These are phyloP conservation scores for Carollia perspicillata DNA, from an alignment of 2,113 vertebrate species.

Conservation along the genomic window DNA sequence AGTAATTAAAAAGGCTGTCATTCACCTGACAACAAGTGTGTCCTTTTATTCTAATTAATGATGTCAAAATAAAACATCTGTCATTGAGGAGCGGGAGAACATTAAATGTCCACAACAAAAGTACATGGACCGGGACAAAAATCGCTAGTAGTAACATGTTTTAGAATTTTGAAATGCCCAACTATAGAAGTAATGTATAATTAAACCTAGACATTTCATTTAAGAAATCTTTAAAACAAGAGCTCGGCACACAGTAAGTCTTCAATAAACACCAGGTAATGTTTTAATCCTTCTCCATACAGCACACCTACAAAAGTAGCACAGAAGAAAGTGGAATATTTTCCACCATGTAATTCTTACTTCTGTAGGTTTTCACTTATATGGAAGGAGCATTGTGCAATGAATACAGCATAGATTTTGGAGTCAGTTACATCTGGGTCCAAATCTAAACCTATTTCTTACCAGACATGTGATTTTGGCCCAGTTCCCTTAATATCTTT, in stretches of 20 bases:
- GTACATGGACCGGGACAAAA: not conserved
- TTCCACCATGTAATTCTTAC: not conserved
- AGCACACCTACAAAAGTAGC: not conserved
- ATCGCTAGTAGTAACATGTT: not conserved
- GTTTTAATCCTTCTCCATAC: not conserved
- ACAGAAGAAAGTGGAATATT: not conserved
- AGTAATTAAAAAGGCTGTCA: not conserved
- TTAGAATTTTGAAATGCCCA: not conserved
- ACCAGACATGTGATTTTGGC: not conserved
- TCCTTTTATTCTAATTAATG: conserved; percentile 10
- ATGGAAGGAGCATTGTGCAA: not conserved
- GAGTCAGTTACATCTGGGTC: not conserved
- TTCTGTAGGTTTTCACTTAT: not conserved
- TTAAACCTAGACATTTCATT: not conserved
- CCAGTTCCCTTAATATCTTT: not conserved
- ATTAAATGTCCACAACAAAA: not conserved
- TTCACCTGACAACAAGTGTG: not conserved
- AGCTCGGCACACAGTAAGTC: not conserved
- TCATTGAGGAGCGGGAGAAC: not conserved
- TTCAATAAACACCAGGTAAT: not conserved
- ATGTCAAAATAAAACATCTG: not conserved
- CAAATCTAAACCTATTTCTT: not conserved
- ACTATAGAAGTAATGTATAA: not conserved
- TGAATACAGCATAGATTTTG: not conserved
- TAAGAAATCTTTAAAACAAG: not conserved